A percentile compares a stretch with the other conserved stretches of the same genome.
Conservation (phyloP, 2,797 vertebrate species). For the Eulemur rubriventer region DNA sequence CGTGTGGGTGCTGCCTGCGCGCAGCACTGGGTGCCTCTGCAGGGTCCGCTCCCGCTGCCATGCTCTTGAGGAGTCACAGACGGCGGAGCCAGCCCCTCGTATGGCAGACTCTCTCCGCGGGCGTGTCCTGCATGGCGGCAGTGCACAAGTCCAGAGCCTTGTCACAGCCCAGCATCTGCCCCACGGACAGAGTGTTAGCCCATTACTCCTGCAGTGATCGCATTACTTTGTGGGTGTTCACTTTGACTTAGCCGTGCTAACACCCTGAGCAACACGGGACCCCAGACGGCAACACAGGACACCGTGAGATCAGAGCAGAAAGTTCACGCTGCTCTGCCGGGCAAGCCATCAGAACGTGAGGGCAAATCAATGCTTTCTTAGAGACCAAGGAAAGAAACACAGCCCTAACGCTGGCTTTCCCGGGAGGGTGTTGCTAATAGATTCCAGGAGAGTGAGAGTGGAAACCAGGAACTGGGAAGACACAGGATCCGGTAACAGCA, state of each 20-base stretch:
- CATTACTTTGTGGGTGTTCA: neutral
- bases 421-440: neutral
- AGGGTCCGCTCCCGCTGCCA: fast-evolving
- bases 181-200: fast-evolving
- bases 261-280: neutral
- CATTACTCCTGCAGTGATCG: neutral
- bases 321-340: neutral
- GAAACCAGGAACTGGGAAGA: neutral
- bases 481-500: neutral
- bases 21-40: neutral
- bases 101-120: neutral
- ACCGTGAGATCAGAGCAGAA: neutral
- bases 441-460: neutral
- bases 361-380: neutral
- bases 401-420: neutral
- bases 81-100: fast-evolving
- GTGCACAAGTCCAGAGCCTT: neutral
- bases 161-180: too few species aligned
- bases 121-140: fast-evolving
- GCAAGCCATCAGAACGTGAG: neutral
- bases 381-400: neutral
- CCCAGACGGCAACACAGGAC: fast-evolving
- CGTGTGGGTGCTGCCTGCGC: neutral
- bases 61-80: too few species aligned
- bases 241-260: neutral